Percentiles rank a stretch among this genome's conserved stretches.
These are phyloP conservation scores for Biston betularia DNA, from an alignment of 2,888 invertebrate genomes.

Conservation along the genomic window DNA sequence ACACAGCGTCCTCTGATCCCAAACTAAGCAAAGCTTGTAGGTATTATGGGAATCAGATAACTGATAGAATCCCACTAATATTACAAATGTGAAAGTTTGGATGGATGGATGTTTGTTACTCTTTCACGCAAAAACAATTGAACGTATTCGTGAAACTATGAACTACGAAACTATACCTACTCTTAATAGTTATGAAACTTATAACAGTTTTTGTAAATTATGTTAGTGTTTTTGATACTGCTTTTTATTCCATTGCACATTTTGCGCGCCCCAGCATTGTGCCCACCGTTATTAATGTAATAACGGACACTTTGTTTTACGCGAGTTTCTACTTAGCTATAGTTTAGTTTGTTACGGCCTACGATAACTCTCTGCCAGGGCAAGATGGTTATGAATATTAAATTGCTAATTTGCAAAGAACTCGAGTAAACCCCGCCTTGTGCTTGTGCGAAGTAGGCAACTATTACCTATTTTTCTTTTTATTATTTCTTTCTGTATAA, in stretches of 20 bases:
- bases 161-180: too few relatives aligned
- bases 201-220: too few relatives aligned
- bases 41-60: too few relatives aligned
- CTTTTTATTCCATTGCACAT: conserved; percentile 46
- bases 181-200: too few relatives aligned
- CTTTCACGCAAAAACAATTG: too few relatives aligned
- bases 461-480: conserved; percentile 33
- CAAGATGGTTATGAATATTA: conserved; percentile 59
- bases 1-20: too few relatives aligned
- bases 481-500: too few relatives aligned
- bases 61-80: too few relatives aligned
- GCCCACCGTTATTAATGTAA: conserved; percentile 81
- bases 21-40: too few relatives aligned
- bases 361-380: conserved; percentile 41
- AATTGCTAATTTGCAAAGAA: conserved; percentile 56
- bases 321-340: conserved; percentile 76
- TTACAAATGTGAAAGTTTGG: too few relatives aligned
- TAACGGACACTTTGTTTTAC: conserved; percentile 85
- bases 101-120: too few relatives aligned
- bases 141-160: too few relatives aligned
- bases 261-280: conserved; percentile 52
- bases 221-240: conserved; percentile 1
- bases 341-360: conserved; percentile 59
- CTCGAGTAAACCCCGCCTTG: conserved; percentile 39
- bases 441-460: conserved; percentile 40